Evolutionary conservation across 2,113 vertebrate genomes (phyloP), one percentile per base, ranked within the genome.

Genomic region (Rhinopithecus roxellana): DNA sequence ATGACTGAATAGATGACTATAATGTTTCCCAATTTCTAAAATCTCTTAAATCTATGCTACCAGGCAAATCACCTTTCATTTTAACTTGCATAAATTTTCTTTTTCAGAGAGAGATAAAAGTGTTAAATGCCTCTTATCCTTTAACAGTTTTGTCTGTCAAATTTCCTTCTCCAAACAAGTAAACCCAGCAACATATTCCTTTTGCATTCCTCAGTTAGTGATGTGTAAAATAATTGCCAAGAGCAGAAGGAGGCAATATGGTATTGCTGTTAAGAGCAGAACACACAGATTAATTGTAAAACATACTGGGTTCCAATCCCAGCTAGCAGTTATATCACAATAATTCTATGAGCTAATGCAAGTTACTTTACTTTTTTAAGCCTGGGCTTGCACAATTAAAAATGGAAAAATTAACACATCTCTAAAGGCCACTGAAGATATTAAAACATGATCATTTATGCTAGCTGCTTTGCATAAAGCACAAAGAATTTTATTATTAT

Each of bases 291-390:
- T 57, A 74, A 88, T 13, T 89, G 17, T 69, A 48, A 90, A 72
- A 69, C 38, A 48, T 11, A 87, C 13, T 88, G 43, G 12, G 7
- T 93, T 61, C 18, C 45, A 87, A 72, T 40, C 43, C 38, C 38
- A 83, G 50, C 8, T 67, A 82, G 61, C 23, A 64, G 38, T 61
- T 67, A 22, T 30, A 2, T 50, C 40, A 75, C 48, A 75, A 52
- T 74, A 35, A 83, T 52, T 87, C 25, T 57, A 64, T 74, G 25
- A 45, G 27, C 13, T 52, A 78, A 86, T 38, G 14, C 3, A 74
- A 82, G 8, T 86, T 92, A 82, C 6, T 82, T 97, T 89, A 69
- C 38, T 43, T 64, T 89, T 85, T 43, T 82, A 79, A 85, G 6
- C 4, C 43, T 84, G 70, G 40, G 25, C 86, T 89, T 92, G 32